Percentiles rank a stretch among this genome's conserved stretches.
These are phyloP conservation scores for Protomyctophum bolini DNA, from an alignment of 2,113 vertebrate species.

Conservation along the genomic window DNA sequence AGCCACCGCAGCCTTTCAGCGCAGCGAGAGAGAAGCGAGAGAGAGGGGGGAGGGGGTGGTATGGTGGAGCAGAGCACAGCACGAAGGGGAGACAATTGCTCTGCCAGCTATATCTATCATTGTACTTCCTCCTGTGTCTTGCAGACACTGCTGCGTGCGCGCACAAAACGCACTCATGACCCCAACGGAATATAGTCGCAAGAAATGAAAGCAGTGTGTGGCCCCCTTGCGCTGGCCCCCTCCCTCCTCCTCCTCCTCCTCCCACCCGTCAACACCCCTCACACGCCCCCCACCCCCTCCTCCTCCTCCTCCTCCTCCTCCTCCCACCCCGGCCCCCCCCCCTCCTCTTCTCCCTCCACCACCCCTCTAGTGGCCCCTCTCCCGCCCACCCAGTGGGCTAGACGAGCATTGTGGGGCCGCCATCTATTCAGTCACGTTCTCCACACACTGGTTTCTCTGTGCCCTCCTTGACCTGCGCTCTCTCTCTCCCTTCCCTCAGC, in stretches of 20 bases:
- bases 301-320: conserved; percentile 11
- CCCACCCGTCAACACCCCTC: conserved; percentile 37
- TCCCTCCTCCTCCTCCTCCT: conserved; percentile 17
- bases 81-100: conserved; percentile 32
- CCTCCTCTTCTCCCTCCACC: background rate
- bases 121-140: conserved; percentile 18
- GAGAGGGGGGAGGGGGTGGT: background rate
- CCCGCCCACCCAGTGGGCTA: conserved; percentile 55
- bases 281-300: conserved; percentile 28
- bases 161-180: conserved; percentile 5
- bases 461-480: conserved; percentile 72
- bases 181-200: conserved; percentile 17
- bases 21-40: conserved; percentile 4
- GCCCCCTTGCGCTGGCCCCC: conserved; percentile 11
- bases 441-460: conserved; percentile 57
- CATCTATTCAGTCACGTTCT: conserved; percentile 70
- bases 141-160: conserved; percentile 1
- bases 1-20: conserved; percentile 11
- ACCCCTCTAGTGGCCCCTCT: conserved; percentile 33
- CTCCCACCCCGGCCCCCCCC: conserved; percentile 8
- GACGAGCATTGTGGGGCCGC: conserved; percentile 58
- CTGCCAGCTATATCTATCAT: conserved; percentile 17
- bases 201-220: conserved; percentile 64
- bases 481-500: conserved; percentile 62
- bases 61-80: conserved; percentile 3